phyloP scores from a whole-genome alignment of 2,113 vertebrate species.

The Ailurus styani region DNA sequence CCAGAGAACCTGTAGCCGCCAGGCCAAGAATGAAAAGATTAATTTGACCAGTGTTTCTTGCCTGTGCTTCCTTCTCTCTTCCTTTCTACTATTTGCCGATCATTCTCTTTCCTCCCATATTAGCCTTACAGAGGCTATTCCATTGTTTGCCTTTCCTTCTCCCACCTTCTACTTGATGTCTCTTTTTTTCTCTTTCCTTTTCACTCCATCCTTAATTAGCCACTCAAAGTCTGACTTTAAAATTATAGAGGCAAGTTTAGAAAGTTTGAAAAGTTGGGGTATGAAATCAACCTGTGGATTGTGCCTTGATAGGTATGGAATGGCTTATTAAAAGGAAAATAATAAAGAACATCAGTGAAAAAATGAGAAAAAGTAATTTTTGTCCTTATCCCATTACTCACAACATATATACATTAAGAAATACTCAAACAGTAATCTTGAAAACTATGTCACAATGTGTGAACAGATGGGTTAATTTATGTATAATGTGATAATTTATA shows the following conservation, averaged over 20 bases:
- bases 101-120: not conserved
- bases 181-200: not conserved
- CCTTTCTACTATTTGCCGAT: not conserved
- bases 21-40: not conserved
- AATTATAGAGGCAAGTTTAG: not conserved
- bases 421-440: not conserved
- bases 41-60: not conserved
- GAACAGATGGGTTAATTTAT: conserved; percentile 43
- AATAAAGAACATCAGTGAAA: not conserved
- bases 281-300: not conserved
- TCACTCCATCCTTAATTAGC: not conserved
- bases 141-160: not conserved
- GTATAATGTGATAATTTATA: conserved; percentile 36
- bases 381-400: not conserved
- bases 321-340: not conserved
- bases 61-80: not conserved
- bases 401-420: not conserved
- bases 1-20: not conserved
- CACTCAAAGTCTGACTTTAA: not conserved
- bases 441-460: conserved; percentile 32
- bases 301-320: not conserved
- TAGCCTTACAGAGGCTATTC: rapidly evolving
- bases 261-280: not conserved
- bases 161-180: not conserved
- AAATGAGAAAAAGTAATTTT: not conserved